These are phyloP conservation scores for Trinectes maculatus DNA, from an alignment of 2,113 vertebrate genomes.

Conservation along the genomic window DNA sequence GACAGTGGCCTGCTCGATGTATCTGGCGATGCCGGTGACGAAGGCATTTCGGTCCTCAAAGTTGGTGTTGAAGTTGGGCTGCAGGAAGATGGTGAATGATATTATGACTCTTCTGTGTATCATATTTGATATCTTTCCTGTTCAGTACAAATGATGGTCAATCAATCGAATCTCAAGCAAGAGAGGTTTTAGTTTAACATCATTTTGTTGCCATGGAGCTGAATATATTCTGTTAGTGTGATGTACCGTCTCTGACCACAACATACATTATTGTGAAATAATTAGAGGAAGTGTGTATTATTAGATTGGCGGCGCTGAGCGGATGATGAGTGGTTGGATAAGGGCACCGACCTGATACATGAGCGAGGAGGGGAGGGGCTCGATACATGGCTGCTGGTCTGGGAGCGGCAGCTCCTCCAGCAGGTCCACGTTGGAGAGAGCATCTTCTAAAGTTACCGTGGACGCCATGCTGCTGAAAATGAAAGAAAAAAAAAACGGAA, in stretches of 20 bases:
- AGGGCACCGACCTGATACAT: slow-evolving; percentile 91
- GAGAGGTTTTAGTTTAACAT: too few relatives aligned
- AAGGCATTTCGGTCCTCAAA: slow-evolving; percentile 99
- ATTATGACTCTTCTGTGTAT: too few relatives aligned
- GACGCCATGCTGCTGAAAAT: slow-evolving; percentile 88
- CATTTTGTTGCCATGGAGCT: neutral
- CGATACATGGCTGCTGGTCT: slow-evolving; percentile 97
- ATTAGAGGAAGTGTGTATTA: too few relatives aligned
- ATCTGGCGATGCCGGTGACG: slow-evolving; percentile 97
- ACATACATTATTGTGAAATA: neutral
- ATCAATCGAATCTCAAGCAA: too few relatives aligned
- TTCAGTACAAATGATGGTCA: too few relatives aligned
- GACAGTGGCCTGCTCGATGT: slow-evolving; percentile 97
- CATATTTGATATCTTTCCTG: too few relatives aligned
- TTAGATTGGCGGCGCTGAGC: too few relatives aligned
- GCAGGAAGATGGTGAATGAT: slow-evolving; percentile 42
- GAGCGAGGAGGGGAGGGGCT: slow-evolving; percentile 94
- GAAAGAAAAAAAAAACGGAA: neutral
- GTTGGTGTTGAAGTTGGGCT: slow-evolving; percentile 99
- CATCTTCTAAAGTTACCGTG: slow-evolving; percentile 95
- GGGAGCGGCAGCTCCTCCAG: slow-evolving; percentile 96
- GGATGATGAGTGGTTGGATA: too few relatives aligned
- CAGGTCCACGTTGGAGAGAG: slow-evolving; percentile 97
- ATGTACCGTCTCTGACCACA: too few relatives aligned
- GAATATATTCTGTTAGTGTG: neutral